Percentiles rank a stretch among this genome's conserved stretches.
Conservation (phyloP, 2,888 invertebrate species). For the Andrena fulva region DNA sequence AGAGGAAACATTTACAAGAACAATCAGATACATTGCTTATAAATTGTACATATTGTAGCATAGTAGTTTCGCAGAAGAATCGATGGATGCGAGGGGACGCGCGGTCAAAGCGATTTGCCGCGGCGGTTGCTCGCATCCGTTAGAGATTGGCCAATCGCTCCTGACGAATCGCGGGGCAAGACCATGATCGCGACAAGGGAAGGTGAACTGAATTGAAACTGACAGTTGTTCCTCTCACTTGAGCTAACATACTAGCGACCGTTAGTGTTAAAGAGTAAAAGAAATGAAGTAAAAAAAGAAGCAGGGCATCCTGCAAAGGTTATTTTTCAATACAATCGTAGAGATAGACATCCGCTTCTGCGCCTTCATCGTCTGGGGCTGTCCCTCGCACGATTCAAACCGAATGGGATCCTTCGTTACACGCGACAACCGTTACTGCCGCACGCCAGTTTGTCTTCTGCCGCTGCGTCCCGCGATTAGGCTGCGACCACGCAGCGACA, state of each 20-base stretch:
- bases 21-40: slow-evolving; percentile 70
- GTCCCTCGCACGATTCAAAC: slow-evolving; percentile 20
- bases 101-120: slow-evolving; percentile 32
- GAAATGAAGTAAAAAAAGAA: slow-evolving; percentile 63
- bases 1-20: slow-evolving; percentile 68
- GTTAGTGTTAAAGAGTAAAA: slow-evolving; percentile 68
- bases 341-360: slow-evolving; percentile 73
- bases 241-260: slow-evolving; percentile 69
- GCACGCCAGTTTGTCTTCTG: slow-evolving; percentile 5
- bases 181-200: slow-evolving; percentile 58
- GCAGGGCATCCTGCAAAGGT: slow-evolving; percentile 73
- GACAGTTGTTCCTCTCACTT: slow-evolving; percentile 72
- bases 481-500: background rate
- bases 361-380: slow-evolving; percentile 68
- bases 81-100: slow-evolving; percentile 64
- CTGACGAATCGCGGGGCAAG: slow-evolving; percentile 51
- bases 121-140: slow-evolving; percentile 52
- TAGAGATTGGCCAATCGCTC: slow-evolving; percentile 68
- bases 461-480: background rate
- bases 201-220: slow-evolving; percentile 61
- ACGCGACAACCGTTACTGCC: slow-evolving; percentile 16
- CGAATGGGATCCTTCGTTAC: slow-evolving; percentile 44
- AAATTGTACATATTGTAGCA: slow-evolving; percentile 80
- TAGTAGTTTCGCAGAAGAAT: slow-evolving; percentile 72
- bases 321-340: slow-evolving; percentile 79